A percentile compares a stretch with the other conserved stretches of the same genome.
Conservation (phyloP, 2,888 invertebrate genomes). For the Acanthosepion esculentum region DNA sequence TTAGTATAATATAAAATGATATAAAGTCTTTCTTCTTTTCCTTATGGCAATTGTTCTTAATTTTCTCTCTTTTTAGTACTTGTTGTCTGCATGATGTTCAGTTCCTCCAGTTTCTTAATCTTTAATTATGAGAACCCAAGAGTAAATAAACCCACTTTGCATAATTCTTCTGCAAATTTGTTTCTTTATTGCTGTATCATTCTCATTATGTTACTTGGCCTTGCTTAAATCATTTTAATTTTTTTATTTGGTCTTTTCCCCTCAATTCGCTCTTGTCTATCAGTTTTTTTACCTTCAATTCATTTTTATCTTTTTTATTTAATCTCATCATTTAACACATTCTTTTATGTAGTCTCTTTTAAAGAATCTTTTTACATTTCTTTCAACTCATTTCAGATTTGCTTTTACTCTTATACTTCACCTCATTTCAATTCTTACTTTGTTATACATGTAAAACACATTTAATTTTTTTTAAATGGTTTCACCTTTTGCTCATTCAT, state of each 20-base stretch:
- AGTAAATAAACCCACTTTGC: slow-evolving; percentile 20
- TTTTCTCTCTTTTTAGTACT: neutral
- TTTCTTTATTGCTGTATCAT: neutral
- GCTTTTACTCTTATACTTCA: too few relatives aligned
- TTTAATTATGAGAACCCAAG: neutral
- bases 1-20: neutral
- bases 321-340: too few relatives aligned
- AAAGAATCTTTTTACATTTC: too few relatives aligned
- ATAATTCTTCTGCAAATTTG: neutral
- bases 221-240: neutral
- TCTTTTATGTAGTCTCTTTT: too few relatives aligned
- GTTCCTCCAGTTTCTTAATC: neutral
- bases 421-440: too few relatives aligned
- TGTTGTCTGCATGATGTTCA: neutral
- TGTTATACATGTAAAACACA: too few relatives aligned
- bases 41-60: neutral
- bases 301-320: too few relatives aligned
- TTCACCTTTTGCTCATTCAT: too few relatives aligned
- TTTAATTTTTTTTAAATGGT: too few relatives aligned
- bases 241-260: neutral
- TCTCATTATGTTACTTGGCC: neutral
- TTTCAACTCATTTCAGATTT: too few relatives aligned
- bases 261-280: too few relatives aligned
- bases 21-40: neutral
- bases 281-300: too few relatives aligned